These are phyloP conservation scores for Lanistes nyassanus DNA, from an alignment of 1,140 invertebrate genomes.

Conservation along the genomic window DNA sequence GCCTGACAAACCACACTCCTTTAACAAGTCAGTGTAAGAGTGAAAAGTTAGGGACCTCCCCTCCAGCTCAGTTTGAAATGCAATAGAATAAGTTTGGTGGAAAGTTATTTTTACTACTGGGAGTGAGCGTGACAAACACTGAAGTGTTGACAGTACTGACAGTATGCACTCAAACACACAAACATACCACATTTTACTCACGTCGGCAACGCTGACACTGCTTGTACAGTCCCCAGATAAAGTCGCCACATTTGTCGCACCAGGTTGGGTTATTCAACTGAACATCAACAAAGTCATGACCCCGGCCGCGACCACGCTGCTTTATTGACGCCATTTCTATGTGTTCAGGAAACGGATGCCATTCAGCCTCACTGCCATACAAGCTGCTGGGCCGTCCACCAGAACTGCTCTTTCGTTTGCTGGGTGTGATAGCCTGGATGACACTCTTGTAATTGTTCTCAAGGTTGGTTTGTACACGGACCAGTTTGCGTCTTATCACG, in stretches of 20 bases:
- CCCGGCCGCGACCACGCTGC: conserved; percentile 44
- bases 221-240: conserved; percentile 69
- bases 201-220: conserved; percentile 65
- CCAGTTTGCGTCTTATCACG: conserved; percentile 44
- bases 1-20: too few species aligned
- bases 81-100: too few species aligned
- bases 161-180: too few species aligned
- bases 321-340: conserved; percentile 60
- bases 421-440: conserved; percentile 43
- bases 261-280: conserved; percentile 67
- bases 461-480: conserved; percentile 38
- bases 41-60: too few species aligned
- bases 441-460: conserved; percentile 45
- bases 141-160: too few species aligned
- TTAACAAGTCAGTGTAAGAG: too few species aligned
- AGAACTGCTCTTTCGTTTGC: conserved; percentile 34
- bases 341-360: conserved; percentile 36
- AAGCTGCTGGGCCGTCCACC: conserved; percentile 21
- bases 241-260: conserved; percentile 71
- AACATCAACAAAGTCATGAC: conserved; percentile 56
- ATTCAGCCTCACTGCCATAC: conserved; percentile 29
- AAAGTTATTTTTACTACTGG: too few species aligned
- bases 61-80: too few species aligned
- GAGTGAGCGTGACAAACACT: too few species aligned
- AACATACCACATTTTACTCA: conserved; percentile 48